Evolutionary conservation across 2,797 vertebrate genomes (phyloP).

Genomic region (Cichlasoma orientale): DNA sequence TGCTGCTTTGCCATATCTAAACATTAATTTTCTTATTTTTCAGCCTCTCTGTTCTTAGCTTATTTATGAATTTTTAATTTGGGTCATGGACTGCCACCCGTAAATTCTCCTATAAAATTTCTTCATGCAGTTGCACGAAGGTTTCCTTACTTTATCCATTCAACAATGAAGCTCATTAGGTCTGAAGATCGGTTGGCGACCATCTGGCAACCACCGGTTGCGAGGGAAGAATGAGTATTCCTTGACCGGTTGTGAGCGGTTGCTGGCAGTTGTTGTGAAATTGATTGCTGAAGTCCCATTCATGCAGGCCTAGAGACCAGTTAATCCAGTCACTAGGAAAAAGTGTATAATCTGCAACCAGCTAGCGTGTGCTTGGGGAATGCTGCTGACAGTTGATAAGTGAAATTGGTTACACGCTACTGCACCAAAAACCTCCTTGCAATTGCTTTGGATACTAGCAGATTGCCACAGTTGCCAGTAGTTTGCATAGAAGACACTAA

Average conservation of each 20-base stretch:
- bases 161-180: neutral
- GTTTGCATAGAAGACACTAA: neutral
- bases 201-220: neutral
- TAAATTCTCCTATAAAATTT: neutral
- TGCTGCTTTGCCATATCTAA: neutral
- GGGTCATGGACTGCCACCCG: neutral
- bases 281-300: neutral
- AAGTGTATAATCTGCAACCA: neutral
- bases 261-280: neutral
- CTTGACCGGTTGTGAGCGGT: neutral
- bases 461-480: neutral
- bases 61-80: neutral
- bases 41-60: neutral
- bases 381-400: neutral
- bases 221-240: neutral
- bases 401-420: neutral
- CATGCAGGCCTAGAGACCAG: no score
- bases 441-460: neutral
- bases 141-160: neutral
- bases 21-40: neutral
- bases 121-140: neutral
- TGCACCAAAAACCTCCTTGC: neutral
- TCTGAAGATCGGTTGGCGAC: neutral
- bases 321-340: neutral
- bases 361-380: neutral